phyloP scores from a whole-genome alignment of 2,888 invertebrate genomes.

The Spodoptera exigua region DNA sequence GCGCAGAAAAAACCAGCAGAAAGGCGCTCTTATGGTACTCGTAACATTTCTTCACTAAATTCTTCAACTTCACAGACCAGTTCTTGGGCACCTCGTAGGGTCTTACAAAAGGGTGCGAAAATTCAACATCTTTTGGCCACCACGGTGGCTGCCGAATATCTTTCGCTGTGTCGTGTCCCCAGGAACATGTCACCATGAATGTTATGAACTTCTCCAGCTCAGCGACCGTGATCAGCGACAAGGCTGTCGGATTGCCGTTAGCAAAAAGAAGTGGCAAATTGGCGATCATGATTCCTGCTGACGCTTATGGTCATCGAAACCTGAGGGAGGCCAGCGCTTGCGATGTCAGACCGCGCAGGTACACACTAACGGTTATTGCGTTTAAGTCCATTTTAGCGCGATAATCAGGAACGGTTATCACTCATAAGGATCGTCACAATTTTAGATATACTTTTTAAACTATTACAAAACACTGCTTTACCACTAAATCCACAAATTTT shows the following conservation, averaged over 20 bases:
- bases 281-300: constrained; percentile 90
- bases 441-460: constrained; percentile 42
- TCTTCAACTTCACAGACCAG: constrained; percentile 91
- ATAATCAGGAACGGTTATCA: constrained; percentile 61
- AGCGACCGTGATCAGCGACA: constrained; percentile 90
- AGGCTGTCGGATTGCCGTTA: constrained; percentile 92
- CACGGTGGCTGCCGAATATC: constrained; percentile 91
- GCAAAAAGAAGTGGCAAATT: constrained; percentile 92
- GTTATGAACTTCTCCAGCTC: constrained; percentile 92
- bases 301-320: constrained; percentile 84
- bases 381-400: constrained; percentile 68
- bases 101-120: constrained; percentile 90
- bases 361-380: constrained; percentile 77
- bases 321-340: constrained; percentile 78
- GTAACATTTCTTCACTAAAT: constrained; percentile 92
- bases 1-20: constrained; percentile 92
- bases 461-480: constrained; percentile 56
- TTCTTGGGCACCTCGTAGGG: constrained; percentile 82
- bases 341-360: constrained; percentile 74
- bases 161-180: constrained; percentile 90
- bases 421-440: constrained; percentile 62
- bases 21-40: constrained; percentile 92
- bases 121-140: constrained; percentile 92
- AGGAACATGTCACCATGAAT: constrained; percentile 93
- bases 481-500: constrained; percentile 71